phyloP scores from a whole-genome alignment of 2,797 vertebrate genomes.

The Euthynnus affinis region DNA sequence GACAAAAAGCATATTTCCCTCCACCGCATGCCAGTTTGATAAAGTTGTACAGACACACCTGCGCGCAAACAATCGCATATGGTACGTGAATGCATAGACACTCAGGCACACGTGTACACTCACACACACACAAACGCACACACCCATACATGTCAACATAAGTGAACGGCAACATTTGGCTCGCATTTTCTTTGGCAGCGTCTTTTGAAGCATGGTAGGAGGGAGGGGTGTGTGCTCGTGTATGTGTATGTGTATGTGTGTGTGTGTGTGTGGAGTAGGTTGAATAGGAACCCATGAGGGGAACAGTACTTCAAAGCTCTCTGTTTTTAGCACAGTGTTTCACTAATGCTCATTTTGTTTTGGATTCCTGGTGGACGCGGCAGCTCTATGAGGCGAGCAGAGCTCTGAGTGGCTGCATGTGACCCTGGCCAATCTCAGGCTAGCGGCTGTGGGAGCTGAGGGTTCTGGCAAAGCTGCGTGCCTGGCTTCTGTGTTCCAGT shows the following conservation, averaged over 20 bases:
- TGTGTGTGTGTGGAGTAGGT: not conserved
- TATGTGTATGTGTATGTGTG: not conserved
- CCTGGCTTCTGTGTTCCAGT: constrained; percentile 36
- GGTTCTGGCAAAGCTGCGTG: constrained; percentile 33
- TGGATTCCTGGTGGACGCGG: constrained; percentile 36
- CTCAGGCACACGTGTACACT: not conserved
- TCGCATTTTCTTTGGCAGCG: constrained; percentile 61
- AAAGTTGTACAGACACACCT: constrained; percentile 54
- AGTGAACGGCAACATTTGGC: constrained; percentile 62
- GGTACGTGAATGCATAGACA: constrained; percentile 4
- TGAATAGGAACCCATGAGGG: constrained; percentile 32
- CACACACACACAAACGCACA: constrained; percentile 15
- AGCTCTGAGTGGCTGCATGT: constrained; percentile 28
- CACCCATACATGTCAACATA: constrained; percentile 33
- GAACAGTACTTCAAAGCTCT: constrained; percentile 49
- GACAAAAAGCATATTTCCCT: constrained; percentile 52
- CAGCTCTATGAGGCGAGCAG: constrained; percentile 17
- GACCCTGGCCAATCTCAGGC: constrained; percentile 32
- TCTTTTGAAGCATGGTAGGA: not conserved
- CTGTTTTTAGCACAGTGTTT: constrained; percentile 47
- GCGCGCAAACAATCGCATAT: constrained; percentile 30
- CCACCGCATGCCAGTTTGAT: constrained; percentile 29
- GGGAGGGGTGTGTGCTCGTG: too few species aligned
- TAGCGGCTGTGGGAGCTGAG: not conserved
- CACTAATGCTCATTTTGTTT: constrained; percentile 43